Base-by-base conservation (phyloP, 2,888 invertebrate genomes). In the Oegoconia quadripuncta region DNA sequence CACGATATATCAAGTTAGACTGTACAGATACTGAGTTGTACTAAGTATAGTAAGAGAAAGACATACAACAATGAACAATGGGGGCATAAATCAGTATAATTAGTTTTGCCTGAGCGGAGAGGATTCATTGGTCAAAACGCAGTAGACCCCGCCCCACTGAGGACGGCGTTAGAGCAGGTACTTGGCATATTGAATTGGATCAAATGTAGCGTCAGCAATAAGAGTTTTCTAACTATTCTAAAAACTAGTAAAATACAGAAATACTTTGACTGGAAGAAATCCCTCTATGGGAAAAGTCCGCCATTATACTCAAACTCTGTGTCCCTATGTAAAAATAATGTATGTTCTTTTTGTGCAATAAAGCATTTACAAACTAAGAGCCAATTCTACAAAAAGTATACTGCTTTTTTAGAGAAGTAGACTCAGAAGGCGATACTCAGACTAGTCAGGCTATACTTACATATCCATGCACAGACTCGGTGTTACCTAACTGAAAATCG, bases 71-170 rank as follows among this genome's bases (percentile, higher is more conserved):
- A 93, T 93, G 93, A 91, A 94, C 94, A 95, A 95, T 95, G 93
- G 94, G 90, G 88, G 92, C 93, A 95, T 95, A 95, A 95, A 95
- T 95, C 94, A 94, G 93, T 92, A 94, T 95, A 95, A 95, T 95
- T 95, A 94, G 94, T 93, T 93, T 91, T 90, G 86, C 75, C 68
- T 69, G 74, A 77, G 82, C 86, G 86, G 79, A 84, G 89, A 79
- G 76, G 77, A 89, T 80, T 90, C 90, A 91, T 91, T 91, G 91
- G 91, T 90, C 90, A 90, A 89, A 86, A 83, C 78, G 83, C 74
- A 75, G 16, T 66, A 78, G 68, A 62, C 89, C 86, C 89, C 90
- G 90, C 90, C 89, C 88, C 86, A 81, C 67, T 48, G 52, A 49
- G 62, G 63, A 55, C 59, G 61, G 64, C 71, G 75, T 73, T 79